Base-by-base conservation (phyloP, 2,113 vertebrate genomes). In the Forbesichthys papilliferus region DNA sequence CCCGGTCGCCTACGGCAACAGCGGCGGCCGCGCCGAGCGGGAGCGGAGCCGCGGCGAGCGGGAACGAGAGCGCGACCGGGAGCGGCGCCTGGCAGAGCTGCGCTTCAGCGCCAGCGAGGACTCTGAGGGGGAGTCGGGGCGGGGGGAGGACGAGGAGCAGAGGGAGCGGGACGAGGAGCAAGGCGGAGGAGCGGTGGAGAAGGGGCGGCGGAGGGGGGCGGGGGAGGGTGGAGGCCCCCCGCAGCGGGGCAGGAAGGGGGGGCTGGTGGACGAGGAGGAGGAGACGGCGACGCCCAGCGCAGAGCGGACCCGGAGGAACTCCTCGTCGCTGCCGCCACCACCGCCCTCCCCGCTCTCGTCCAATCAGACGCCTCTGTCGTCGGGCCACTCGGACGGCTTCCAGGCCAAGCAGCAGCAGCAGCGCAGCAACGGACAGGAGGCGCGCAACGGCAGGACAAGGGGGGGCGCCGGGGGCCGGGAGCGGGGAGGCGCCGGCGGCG, bases 41-140 rank as follows among this genome's bases (percentile, higher is more conserved):
- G 90, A 88, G 55, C 80, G 87, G 61, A 85, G 80, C 52, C 81
- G 82, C 54, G 75, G 63, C 7, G 85, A 88, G 67, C 74, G 87
- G 5, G 87, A 88, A 71, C 62, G 85, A 3, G 79, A 84, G 55
- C 55, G 88, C 3, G 89, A 91, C 68, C 36, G 90, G 5, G 91
- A 90, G 36, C 82, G 93, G 0, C 87, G 91, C 0, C 79, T 93
- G 69, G 93, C 91, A 0, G 91, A 93, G 74, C 84, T 95, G n/a
- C 92, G 93, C 68, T 94, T 95, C 85, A 94, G 93, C 6, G 92
- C 93, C 83, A 94, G 93, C 4, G 93, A 94, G 18, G 94, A 95
- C 36, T 94, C 93, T 0, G 93, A 94, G 10, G 92, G 88, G 0
- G 93, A 93, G 13, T 81, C 61, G 0, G 82, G 53, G 0, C 48